Evolutionary conservation across 2,888 invertebrate genomes (phyloP).

Genomic region (Cataglyphis altisquamis): DNA sequence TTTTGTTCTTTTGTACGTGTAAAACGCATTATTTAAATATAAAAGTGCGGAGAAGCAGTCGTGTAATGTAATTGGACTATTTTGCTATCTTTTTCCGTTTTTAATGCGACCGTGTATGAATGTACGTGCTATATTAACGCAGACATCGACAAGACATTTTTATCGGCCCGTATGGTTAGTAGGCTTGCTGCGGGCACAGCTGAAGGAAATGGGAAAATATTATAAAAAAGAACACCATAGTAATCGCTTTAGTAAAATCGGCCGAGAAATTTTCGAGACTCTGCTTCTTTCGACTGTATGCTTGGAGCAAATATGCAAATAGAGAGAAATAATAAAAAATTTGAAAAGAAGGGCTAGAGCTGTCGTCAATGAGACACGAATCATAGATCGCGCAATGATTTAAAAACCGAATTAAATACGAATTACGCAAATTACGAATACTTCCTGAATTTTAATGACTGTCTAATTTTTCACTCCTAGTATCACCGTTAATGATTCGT

Average conservation of each 20-base stretch:
- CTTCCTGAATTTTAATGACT: background rate
- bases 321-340: background rate
- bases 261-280: slow-evolving; percentile 6
- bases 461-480: background rate
- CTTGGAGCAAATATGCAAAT: background rate
- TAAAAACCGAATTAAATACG: background rate
- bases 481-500: background rate
- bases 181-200: slow-evolving; percentile 84
- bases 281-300: background rate
- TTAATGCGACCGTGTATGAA: slow-evolving; percentile 66
- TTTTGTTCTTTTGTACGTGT: background rate
- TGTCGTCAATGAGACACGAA: background rate
- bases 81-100: slow-evolving; percentile 74
- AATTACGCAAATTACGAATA: too few species aligned
- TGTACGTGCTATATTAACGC: slow-evolving; percentile 64
- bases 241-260: slow-evolving; percentile 63
- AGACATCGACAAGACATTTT: slow-evolving; percentile 78
- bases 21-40: slow-evolving; percentile 50
- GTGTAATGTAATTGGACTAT: slow-evolving; percentile 82
- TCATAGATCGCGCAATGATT: background rate
- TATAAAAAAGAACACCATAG: slow-evolving; percentile 64
- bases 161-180: slow-evolving; percentile 81
- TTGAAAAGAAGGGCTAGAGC: background rate
- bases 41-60: slow-evolving; percentile 55
- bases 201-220: slow-evolving; percentile 79